Evolutionary conservation across 2,113 vertebrate genomes (phyloP), one percentile per base, ranked within the genome.

Genomic region (Cyprinodon variegatus): DNA sequence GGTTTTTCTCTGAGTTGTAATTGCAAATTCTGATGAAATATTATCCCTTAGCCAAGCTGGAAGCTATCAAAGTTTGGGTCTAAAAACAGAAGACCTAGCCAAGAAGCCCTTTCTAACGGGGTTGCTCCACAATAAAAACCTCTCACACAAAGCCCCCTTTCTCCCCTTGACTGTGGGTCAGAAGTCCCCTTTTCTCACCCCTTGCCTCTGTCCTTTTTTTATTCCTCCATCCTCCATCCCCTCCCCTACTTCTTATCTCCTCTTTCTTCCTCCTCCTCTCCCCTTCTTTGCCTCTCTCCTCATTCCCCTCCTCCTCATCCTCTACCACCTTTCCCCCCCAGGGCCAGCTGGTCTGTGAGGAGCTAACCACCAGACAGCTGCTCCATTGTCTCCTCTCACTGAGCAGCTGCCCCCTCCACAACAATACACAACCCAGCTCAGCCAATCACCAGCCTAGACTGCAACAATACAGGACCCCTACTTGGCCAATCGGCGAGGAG

Each of bases 291-390:
- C 50, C 40, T 79, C 77, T 66, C 87, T 78, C 81, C 78, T 12
- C 40, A 38, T 79, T 77, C 78, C 78, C 76, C 76, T 72, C 83
- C 69, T 10, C 81, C 22, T 36, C 85, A 77, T 62, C 79, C 68
- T 48, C 68, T 71, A 29, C 40, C 50, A 13, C 70, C 74, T 11
- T 80, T 45, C 59, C 68, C 68, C 84, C 86, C 78, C 78, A 83
- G 86, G 86, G 92, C 92, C 98, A 99, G 98, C 98, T 99, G 98
- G 98, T 96, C 94, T 96, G 96, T 97, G 97, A 96, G 95, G 96
- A 95, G 95, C 96, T 96, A 97, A 96, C 92, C 90, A 96, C 95
- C 94, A 95, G 97, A 98, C 98, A 99, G 98, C 98, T 99, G 97
- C 97, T 96, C 97, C 93, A 99, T 99, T 99, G 98, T 99, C 95